Evolutionary conservation across 2,888 invertebrate species (phyloP).

Genomic region (Eudiplozoon nipponicum): DNA sequence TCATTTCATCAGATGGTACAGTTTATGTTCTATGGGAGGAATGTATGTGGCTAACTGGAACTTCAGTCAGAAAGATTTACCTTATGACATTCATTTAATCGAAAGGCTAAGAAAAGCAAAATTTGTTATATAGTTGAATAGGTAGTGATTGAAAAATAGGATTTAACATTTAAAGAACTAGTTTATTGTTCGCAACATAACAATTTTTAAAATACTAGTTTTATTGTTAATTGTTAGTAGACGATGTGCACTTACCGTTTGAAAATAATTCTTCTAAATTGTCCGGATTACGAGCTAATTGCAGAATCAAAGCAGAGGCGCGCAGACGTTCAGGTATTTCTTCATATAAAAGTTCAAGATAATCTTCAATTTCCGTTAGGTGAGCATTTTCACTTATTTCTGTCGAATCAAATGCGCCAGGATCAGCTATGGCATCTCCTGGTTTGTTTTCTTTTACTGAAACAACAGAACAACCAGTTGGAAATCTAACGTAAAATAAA

Average conservation of each 20-base stretch:
- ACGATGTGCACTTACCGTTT: slow-evolving; percentile 39
- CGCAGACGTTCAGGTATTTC: slow-evolving; percentile 48
- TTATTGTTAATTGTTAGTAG: not conserved
- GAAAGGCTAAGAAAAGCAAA: too few species aligned
- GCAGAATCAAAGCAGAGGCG: slow-evolving; percentile 58
- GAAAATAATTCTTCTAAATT: slow-evolving; percentile 63
- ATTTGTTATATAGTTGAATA: too few species aligned
- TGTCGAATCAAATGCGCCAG: slow-evolving; percentile 14
- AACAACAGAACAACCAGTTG: not conserved
- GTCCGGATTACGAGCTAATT: slow-evolving; percentile 61
- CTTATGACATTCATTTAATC: too few species aligned
- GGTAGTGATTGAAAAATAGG: too few species aligned
- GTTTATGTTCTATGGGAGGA: too few species aligned
- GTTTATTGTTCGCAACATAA: not conserved
- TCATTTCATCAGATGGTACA: too few species aligned
- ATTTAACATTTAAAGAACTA: too few species aligned
- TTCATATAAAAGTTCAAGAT: slow-evolving; percentile 77
- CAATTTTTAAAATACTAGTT: not conserved
- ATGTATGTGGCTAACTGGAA: too few species aligned
- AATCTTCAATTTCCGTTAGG: slow-evolving; percentile 35
- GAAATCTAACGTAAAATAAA: too few species aligned
- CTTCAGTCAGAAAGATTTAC: too few species aligned
- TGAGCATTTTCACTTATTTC: slow-evolving; percentile 16
- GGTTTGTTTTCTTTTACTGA: slow-evolving; percentile 11
- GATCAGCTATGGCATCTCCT: slow-evolving; percentile 14